Conservation (phyloP, 1,140 invertebrate genomes). For the Zaprionus tsacasi region DNA sequence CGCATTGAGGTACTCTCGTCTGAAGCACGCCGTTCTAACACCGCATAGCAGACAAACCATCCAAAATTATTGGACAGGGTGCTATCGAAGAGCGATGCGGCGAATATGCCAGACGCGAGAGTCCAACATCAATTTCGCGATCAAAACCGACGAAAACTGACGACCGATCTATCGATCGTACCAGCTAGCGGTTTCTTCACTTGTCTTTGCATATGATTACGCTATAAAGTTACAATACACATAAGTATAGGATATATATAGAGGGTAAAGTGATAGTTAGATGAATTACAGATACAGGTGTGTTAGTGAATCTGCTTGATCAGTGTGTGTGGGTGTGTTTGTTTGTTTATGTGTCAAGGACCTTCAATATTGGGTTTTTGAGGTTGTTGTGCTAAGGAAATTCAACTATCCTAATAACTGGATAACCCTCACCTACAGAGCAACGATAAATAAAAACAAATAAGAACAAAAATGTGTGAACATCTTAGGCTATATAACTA, state of each 20-base stretch:
- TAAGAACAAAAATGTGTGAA: slow-evolving; percentile 18
- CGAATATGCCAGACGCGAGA: slow-evolving; percentile 76
- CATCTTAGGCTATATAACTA: slow-evolving; percentile 33
- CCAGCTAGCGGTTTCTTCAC: slow-evolving; percentile 62
- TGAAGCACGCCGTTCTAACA: slow-evolving; percentile 78
- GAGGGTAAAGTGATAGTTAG: slow-evolving; percentile 14
- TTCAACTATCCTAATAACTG: slow-evolving; percentile 64
- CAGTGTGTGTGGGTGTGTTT: neutral
- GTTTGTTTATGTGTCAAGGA: too few species aligned
- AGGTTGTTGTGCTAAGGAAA: slow-evolving; percentile 38
- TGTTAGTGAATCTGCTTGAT: slow-evolving; percentile 2
- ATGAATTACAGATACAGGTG: slow-evolving; percentile 28
- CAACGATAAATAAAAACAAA: slow-evolving; percentile 28
- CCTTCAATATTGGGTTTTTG: slow-evolving; percentile 26
- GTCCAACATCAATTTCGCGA: slow-evolving; percentile 84
- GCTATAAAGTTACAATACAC: slow-evolving; percentile 37
- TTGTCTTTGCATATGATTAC: slow-evolving; percentile 69
- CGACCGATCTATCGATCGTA: slow-evolving; percentile 17
- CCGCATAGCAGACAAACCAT: slow-evolving; percentile 33
- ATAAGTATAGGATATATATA: slow-evolving; percentile 33
- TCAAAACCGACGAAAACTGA: slow-evolving; percentile 45
- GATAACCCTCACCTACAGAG: slow-evolving; percentile 14
- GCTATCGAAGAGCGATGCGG: slow-evolving; percentile 60
- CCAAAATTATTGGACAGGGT: slow-evolving; percentile 29
- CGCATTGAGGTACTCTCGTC: slow-evolving; percentile 82